Base-by-base conservation (phyloP, 1,140 invertebrate species). In the Alviniconcha marisindica region DNA sequence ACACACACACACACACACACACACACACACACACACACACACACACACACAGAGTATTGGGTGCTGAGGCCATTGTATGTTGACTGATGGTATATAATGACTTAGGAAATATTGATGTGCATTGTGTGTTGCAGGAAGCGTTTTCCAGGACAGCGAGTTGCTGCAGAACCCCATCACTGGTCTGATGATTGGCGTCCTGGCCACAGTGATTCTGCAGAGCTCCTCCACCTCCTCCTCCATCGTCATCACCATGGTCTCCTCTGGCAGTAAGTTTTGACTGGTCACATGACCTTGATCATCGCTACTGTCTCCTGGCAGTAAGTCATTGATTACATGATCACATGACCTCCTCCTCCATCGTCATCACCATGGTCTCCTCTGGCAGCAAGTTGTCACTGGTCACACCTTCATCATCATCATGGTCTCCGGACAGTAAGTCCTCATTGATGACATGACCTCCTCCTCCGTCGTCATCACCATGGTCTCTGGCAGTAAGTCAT, bases 151-250 rank as follows among this genome's bases (percentile, higher is more conserved):
- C 56, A 95, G 90, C 85, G 90, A 93, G 12, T 85, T 95, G 5
- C 88, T 95, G 21, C 74, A 89, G 44, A 95, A 95, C 89, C 95
- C 95, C 4, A 91, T 95, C 28, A 94, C 91, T 14, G 94, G 94
- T 0, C 91, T 95, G 71, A 95, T 95, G 93, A 94, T 95, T 63
- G 95, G 95, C 18, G 94, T 95, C 74, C 88, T 96, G 82, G 93
- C 94, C 2, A 95, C 95, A 0, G 95, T 96, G 0, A 88, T 96
- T 2, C 93, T 96, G 10, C 95, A 96, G 90, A 94, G 94, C 87
- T 95, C 94, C 15, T 95, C 94, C 10, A 96, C 95, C 2, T 94
- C 95, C 2, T 95, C 94, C 0, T 95, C 94, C 2, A 95, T 95
- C 38, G 91, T 95, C 38, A 95, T 95, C 33, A 94, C 94, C 71